Percentiles rank a stretch among this genome's conserved stretches.
Evolutionary conservation across 2,888 invertebrate genomes (phyloP).

Genomic region (Melanchra persicariae): DNA sequence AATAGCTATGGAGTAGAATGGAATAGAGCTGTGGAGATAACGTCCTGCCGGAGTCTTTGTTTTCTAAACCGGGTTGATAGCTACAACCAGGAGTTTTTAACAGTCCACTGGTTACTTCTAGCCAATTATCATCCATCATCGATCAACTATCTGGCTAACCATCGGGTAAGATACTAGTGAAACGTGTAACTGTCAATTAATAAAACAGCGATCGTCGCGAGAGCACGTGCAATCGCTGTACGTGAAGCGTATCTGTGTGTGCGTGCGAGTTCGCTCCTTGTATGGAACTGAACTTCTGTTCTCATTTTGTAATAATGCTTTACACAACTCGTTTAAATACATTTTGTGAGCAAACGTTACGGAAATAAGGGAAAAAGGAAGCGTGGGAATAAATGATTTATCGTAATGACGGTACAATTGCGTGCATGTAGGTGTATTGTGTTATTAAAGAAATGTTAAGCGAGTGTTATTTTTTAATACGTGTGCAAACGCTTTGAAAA

Average conservation of each 20-base stretch:
- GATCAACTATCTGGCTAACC: no score
- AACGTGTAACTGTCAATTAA: no score
- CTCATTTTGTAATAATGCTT: slow-evolving; percentile 19
- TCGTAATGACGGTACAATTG: slow-evolving; percentile 55
- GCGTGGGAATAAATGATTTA: slow-evolving; percentile 49
- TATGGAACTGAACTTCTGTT: neutral
- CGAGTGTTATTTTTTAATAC: slow-evolving; percentile 39
- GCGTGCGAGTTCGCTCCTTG: neutral
- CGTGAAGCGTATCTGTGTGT: neutral
- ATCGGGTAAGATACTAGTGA: no score
- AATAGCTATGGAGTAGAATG: no score
- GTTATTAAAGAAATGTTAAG: slow-evolving; percentile 28
- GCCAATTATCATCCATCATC: no score
- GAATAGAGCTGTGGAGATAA: no score
- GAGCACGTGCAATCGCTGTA: neutral
- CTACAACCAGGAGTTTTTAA: no score
- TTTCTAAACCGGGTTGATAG: no score
- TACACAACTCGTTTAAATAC: slow-evolving; percentile 43
- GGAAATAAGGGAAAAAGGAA: slow-evolving; percentile 35
- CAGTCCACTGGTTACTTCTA: no score
- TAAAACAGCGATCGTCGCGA: neutral
- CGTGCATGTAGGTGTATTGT: slow-evolving; percentile 29
- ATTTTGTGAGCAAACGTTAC: slow-evolving; percentile 52
- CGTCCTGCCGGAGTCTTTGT: no score
- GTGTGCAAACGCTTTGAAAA: slow-evolving; percentile 7